These are phyloP conservation scores for Excalfactoria chinensis DNA, from an alignment of 2,113 vertebrate genomes.

Conservation along the genomic window DNA sequence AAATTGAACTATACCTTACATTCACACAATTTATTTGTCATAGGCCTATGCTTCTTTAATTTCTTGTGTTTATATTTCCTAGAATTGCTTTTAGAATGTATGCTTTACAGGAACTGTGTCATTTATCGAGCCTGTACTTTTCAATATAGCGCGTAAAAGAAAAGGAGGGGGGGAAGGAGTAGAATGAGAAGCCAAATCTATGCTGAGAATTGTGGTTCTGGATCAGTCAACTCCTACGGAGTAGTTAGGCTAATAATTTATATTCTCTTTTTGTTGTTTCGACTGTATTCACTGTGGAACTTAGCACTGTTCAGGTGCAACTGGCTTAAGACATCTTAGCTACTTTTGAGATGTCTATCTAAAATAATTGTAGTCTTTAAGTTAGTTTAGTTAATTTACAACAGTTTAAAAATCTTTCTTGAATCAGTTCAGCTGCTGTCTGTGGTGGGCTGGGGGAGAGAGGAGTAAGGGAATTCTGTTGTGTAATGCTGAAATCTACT, in stretches of 20 bases:
- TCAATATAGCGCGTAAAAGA: neutral
- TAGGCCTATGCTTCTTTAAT: neutral
- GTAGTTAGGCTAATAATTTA: neutral
- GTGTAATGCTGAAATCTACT: neutral
- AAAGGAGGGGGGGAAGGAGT: neutral
- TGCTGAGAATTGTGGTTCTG: neutral
- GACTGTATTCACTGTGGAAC: neutral
- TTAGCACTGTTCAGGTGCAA: neutral
- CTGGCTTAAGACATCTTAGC: neutral
- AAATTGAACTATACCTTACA: conserved; percentile 30
- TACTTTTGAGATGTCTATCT: neutral
- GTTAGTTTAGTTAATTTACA: neutral
- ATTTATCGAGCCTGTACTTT: neutral
- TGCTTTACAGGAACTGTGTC: conserved; percentile 10
- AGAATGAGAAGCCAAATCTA: neutral
- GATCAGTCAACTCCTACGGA: neutral
- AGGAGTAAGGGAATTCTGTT: neutral
- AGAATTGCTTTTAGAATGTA: conserved; percentile 26
- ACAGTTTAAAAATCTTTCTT: neutral
- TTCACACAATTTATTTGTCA: conserved; percentile 41
- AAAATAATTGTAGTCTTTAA: neutral
- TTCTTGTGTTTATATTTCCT: conserved; percentile 24
- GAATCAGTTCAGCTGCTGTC: neutral
- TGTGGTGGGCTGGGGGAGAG: neutral
- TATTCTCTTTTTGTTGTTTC: neutral